These are phyloP conservation scores for Pseudocheirus occidentalis DNA, from an alignment of 2,797 vertebrate species.

Conservation along the genomic window DNA sequence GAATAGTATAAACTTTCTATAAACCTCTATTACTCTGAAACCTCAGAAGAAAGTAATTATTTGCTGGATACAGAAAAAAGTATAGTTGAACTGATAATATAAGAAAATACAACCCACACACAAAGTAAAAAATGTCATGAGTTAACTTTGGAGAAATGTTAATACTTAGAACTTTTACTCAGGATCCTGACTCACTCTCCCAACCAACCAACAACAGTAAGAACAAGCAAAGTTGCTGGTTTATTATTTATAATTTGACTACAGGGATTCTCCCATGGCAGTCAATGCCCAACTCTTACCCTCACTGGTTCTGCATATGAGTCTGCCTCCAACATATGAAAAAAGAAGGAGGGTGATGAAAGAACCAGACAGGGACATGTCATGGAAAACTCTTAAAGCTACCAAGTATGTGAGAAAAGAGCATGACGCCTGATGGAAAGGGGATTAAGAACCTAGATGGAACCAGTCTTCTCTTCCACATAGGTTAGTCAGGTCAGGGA, in stretches of 20 bases:
- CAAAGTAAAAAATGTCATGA: background rate
- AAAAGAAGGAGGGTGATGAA: background rate
- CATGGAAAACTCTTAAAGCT: no score
- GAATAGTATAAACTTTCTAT: background rate
- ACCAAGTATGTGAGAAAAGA: background rate
- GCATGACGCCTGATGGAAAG: background rate
- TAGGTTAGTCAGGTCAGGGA: background rate
- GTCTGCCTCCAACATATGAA: background rate
- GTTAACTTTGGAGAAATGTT: background rate
- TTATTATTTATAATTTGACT: background rate
- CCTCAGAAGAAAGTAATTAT: background rate
- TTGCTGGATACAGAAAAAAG: background rate
- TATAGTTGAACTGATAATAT: background rate
- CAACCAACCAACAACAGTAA: background rate
- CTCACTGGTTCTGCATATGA: background rate
- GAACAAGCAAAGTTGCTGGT: background rate
- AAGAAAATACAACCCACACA: background rate
- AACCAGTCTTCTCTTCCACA: background rate
- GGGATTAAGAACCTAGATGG: background rate
- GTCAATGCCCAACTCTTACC: background rate
- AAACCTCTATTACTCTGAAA: background rate
- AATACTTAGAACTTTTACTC: background rate
- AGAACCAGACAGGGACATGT: background rate
- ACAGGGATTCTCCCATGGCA: background rate
- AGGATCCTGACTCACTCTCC: background rate